These are phyloP conservation scores for Silurus glanis DNA, from an alignment of 2,113 vertebrate genomes.

Conservation along the genomic window DNA sequence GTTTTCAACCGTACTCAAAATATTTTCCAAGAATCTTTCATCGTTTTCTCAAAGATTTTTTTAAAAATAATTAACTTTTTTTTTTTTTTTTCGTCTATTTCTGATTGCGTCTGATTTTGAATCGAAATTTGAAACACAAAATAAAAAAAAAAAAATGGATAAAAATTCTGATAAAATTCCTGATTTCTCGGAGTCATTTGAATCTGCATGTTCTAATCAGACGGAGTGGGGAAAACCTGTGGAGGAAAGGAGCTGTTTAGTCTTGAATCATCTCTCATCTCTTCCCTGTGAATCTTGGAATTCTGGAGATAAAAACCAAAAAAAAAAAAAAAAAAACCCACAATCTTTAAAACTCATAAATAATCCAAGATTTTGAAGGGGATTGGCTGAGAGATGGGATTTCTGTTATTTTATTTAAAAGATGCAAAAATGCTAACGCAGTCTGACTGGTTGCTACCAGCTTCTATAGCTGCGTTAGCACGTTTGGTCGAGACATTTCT, in stretches of 20 bases:
- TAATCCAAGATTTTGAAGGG: neutral
- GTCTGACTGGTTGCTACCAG: neutral
- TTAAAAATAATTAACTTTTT: no score
- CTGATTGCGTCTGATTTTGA: neutral
- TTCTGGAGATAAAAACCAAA: neutral
- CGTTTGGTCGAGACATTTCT: neutral
- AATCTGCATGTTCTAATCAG: slow-evolving; percentile 6
- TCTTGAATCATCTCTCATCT: neutral
- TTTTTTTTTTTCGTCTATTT: neutral
- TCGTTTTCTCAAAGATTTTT: no score
- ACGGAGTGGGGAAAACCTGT: neutral
- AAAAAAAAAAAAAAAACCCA: neutral
- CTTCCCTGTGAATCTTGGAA: neutral
- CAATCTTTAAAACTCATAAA: neutral
- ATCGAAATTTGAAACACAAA: neutral
- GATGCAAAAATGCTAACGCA: neutral
- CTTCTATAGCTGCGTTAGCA: neutral
- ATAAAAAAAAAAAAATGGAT: no score
- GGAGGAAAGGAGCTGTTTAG: neutral
- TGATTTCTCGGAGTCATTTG: neutral
- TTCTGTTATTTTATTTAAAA: neutral
- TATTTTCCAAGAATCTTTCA: no score
- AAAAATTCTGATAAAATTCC: neutral
- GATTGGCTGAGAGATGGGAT: neutral
- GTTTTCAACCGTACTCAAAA: neutral